Evolutionary conservation across 1,140 invertebrate genomes (phyloP), one percentile per base, ranked within the genome.

Genomic region (Aleiodes sp.): DNA sequence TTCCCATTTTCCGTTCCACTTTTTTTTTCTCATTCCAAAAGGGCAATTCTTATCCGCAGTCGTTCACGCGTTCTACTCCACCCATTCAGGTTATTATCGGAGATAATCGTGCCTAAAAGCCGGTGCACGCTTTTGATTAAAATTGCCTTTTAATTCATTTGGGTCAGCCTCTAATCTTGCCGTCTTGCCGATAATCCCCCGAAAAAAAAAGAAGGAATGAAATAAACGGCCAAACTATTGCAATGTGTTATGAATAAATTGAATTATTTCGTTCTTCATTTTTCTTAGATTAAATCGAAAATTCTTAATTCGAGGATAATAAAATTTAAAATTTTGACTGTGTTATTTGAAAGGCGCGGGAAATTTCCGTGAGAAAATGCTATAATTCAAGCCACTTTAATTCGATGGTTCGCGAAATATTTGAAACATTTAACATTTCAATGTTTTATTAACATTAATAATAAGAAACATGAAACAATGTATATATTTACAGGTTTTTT

Each of bases 91-190:
- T 52, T 52, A 72, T 72, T 72, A 72, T 69, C 64, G 33, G 43
- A 21, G 52, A 66, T 72, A 72, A 72, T 72, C 66, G 71, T 64
- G 71, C 66, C 71, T 72, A 69, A 72, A 72, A 72, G 66, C 68
- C 71, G 65, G 65, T 66, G 64, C 56, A 33, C 19, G 46, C 65
- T 65, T 64, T 72, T 72, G 69, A 73, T 73, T 71, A 73, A 75
- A 69, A 72, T 70, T 71, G 70, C 76, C 71, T 72, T 72, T 72
- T 69, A 72, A 72, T 72, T 72, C 71, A 72, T 72, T 72, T 72
- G 71, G 66, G 66, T 59, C 66, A 52, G 46, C 46, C 66, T 67
- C 68, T 56, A 69, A 72, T 69, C 68, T 67, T 72, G 46, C 71
- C n/a, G 71, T 61, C 61, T 61, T 61, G 69, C 35, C 69, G 46